Conservation (phyloP, 2,888 invertebrate species). For the Ochropleura plecta region DNA sequence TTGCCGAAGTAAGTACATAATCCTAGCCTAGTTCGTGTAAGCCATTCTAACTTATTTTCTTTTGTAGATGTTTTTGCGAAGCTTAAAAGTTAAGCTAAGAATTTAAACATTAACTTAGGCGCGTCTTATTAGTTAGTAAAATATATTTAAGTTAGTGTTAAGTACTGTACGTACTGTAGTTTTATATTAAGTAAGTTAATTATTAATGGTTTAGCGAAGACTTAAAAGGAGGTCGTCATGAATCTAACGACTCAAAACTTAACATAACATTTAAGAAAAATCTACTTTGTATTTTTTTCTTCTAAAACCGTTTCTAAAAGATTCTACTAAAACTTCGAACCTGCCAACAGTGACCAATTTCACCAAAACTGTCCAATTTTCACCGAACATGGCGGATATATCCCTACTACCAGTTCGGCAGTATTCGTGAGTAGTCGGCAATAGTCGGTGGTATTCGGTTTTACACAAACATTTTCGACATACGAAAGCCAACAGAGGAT, state of each 20-base stretch:
- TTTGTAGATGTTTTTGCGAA: neutral
- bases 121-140: constrained; percentile 1
- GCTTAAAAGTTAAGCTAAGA: constrained; percentile 19
- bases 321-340: neutral
- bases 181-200: neutral
- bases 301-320: neutral
- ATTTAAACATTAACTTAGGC: constrained; percentile 14
- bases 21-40: constrained; percentile 5
- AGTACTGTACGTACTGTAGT: neutral
- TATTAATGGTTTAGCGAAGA: neutral
- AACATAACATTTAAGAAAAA: neutral
- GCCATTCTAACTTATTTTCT: constrained; percentile 4
- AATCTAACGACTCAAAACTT: neutral
- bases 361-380: constrained; percentile 1
- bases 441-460: neutral
- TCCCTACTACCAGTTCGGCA: neutral
- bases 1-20: constrained; percentile 26
- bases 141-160: neutral
- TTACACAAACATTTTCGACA: neutral
- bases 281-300: neutral
- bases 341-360: neutral
- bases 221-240: neutral
- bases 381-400: neutral
- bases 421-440: constrained; percentile 3
- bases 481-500: constrained; percentile 1